phyloP scores from a whole-genome alignment of 1,140 invertebrate species.

The Pseudomyrmex cubaensis region DNA sequence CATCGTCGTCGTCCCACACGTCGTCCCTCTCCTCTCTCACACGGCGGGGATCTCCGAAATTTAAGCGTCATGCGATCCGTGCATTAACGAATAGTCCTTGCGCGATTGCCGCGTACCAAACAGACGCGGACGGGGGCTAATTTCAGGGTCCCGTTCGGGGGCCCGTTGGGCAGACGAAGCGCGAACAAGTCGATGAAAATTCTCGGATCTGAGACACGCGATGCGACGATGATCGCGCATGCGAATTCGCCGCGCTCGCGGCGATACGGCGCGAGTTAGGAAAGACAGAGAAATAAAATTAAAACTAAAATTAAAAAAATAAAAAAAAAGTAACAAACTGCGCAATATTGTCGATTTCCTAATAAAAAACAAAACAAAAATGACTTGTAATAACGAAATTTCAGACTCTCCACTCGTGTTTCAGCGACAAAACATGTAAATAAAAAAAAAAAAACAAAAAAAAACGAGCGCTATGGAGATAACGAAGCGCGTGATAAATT shows the following conservation, averaged over 20 bases:
- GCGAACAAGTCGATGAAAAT: slow-evolving; percentile 60
- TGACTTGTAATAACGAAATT: not conserved
- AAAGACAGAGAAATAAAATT: too few species aligned
- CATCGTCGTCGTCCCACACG: slow-evolving; percentile 29
- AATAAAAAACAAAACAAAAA: not conserved
- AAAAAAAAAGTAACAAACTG: not conserved
- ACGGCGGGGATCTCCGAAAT: slow-evolving; percentile 49
- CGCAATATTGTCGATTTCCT: not conserved
- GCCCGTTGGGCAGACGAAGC: slow-evolving; percentile 29
- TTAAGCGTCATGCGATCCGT: slow-evolving; percentile 79
- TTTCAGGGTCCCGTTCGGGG: slow-evolving; percentile 48
- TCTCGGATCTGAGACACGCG: slow-evolving; percentile 49
- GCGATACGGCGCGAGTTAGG: too few species aligned
- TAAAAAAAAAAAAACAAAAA: not conserved
- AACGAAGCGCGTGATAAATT: slow-evolving; percentile 14
- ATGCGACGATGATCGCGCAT: slow-evolving; percentile 52
- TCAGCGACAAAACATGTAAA: too few species aligned
- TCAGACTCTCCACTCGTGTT: too few species aligned
- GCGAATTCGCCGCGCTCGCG: not conserved
- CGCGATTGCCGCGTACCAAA: slow-evolving; percentile 46
- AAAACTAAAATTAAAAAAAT: too few species aligned
- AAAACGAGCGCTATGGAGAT: not conserved
- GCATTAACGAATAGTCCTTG: slow-evolving; percentile 75
- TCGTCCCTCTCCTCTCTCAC: slow-evolving; percentile 10
- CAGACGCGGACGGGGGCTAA: slow-evolving; percentile 21